Conservation (phyloP, 64 coral and sea anemone genomes). For the Dendrophyllia cribrosa region DNA sequence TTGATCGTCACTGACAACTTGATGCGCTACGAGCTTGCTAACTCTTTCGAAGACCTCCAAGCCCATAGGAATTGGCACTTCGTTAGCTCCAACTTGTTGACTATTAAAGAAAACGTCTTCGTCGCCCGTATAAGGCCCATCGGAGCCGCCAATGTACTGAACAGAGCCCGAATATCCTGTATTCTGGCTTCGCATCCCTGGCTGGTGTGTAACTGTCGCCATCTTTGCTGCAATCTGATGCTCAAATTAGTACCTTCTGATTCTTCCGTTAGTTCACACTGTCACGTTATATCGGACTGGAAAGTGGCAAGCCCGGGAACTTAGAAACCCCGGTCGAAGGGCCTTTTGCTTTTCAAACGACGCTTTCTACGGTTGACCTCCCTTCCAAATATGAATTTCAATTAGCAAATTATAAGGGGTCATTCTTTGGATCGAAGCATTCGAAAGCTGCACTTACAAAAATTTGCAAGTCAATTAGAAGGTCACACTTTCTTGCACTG, state of each 20-base stretch:
- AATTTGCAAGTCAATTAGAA: conserved; percentile 23
- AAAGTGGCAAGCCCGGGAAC: too few species aligned
- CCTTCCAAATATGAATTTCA: conserved; percentile 7
- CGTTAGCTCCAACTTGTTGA: background rate
- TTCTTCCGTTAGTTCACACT: background rate
- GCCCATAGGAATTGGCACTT: conserved; percentile 39
- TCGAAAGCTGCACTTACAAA: background rate
- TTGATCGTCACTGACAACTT: background rate
- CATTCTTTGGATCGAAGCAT: background rate
- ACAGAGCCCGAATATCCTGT: background rate
- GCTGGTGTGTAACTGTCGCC: background rate
- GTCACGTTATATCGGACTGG: background rate
- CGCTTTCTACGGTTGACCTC: conserved; percentile 5
- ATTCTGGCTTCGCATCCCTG: background rate
- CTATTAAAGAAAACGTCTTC: background rate
- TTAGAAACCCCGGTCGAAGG: background rate
- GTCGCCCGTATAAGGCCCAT: background rate
- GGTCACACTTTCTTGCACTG: background rate
- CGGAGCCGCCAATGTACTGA: conserved; percentile 34
- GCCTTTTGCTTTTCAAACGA: background rate
- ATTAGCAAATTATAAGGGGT: background rate
- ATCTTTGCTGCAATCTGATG: background rate
- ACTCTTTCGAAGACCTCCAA: conserved; percentile 58
- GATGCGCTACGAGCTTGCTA: conserved; percentile 16
- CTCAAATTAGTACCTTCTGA: background rate